These are phyloP conservation scores for Anolis apletophallus DNA, from an alignment of 2,797 vertebrate species.

Conservation along the genomic window DNA sequence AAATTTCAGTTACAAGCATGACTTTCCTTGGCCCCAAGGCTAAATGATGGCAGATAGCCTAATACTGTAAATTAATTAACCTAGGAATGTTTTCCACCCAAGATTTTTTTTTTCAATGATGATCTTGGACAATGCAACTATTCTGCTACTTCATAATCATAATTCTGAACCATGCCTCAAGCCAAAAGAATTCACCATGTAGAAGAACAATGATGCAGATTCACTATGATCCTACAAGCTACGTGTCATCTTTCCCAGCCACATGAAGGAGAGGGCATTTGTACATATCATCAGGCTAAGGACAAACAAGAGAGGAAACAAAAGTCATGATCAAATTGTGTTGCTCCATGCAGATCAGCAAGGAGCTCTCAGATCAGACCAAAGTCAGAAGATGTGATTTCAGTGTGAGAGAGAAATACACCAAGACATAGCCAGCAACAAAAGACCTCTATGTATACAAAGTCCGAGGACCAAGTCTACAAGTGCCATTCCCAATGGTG, in stretches of 20 bases:
- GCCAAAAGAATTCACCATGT: neutral
- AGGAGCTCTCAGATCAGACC: neutral
- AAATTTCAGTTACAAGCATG: neutral
- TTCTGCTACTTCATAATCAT: slow-evolving; percentile 10
- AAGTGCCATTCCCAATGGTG: neutral
- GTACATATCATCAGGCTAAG: neutral
- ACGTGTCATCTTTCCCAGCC: neutral
- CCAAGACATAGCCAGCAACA: neutral
- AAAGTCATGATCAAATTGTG: neutral
- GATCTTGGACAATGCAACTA: neutral
- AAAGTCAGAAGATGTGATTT: neutral
- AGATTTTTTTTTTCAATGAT: neutral
- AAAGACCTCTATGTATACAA: neutral
- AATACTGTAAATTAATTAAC: slow-evolving; percentile 1
- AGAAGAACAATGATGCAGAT: slow-evolving; percentile 25
- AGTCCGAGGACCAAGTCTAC: neutral
- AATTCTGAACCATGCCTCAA: neutral
- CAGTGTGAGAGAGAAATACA: neutral
- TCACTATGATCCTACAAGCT: neutral
- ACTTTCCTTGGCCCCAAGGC: neutral
- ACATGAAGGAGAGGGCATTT: neutral
- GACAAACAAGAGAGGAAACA: neutral
- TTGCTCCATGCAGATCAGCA: neutral
- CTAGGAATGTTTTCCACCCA: neutral
- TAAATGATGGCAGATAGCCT: neutral